Percentiles rank a stretch among this genome's conserved stretches.
These are phyloP conservation scores for Hippoglossus hippoglossus DNA, from an alignment of 2,797 vertebrate species.

Conservation along the genomic window DNA sequence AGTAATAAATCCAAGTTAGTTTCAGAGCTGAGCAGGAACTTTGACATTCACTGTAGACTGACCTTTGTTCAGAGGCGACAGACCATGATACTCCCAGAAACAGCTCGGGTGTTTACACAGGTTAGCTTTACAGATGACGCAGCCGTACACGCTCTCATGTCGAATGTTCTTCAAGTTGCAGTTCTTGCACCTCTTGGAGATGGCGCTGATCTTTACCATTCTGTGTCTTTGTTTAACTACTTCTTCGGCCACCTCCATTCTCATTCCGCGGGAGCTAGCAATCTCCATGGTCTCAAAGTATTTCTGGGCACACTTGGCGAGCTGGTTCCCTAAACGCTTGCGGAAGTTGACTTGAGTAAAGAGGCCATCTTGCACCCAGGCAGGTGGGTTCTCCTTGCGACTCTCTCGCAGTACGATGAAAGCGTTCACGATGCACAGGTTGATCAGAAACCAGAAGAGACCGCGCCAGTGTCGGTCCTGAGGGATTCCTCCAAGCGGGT, in stretches of 20 bases:
- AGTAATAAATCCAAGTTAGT: not conserved
- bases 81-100: conserved; percentile 83
- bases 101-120: conserved; percentile 78
- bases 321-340: conserved; percentile 81
- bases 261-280: not conserved
- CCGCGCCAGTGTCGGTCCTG: conserved; percentile 82
- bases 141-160: conserved; percentile 79
- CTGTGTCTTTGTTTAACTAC: conserved; percentile 67
- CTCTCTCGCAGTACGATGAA: conserved; percentile 85
- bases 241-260: not conserved
- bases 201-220: conserved; percentile 71
- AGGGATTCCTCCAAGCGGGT: conserved; percentile 80
- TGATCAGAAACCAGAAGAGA: conserved; percentile 86
- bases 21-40: not conserved
- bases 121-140: conserved; percentile 71
- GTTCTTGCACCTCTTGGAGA: conserved; percentile 78
- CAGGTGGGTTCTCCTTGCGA: conserved; percentile 79
- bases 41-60: conserved; percentile 8
- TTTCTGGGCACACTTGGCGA: conserved; percentile 77
- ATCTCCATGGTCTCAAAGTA: conserved; percentile 42
- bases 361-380: conserved; percentile 83
- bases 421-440: conserved; percentile 84
- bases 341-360: conserved; percentile 84
- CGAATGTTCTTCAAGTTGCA: conserved; percentile 76
- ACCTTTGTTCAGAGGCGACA: conserved; percentile 70